phyloP scores from a whole-genome alignment of 64 coral and sea anemone species.

The Dendronephthya gigantea region DNA sequence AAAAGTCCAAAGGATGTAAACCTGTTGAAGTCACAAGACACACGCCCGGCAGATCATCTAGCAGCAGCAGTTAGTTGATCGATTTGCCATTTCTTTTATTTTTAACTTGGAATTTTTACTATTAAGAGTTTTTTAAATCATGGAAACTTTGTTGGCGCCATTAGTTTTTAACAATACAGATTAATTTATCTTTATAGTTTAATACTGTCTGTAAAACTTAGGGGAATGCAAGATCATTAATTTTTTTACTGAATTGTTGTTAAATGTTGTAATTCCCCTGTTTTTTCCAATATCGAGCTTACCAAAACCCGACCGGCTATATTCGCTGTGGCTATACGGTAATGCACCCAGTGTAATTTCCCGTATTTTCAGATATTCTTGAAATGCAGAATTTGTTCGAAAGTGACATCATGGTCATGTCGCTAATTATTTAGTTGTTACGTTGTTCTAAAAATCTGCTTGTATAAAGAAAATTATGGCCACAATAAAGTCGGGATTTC shows the following conservation, averaged over 20 bases:
- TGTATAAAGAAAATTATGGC: not conserved
- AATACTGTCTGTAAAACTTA: too few species aligned
- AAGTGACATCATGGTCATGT: not conserved
- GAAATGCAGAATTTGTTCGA: not conserved
- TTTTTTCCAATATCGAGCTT: too few species aligned
- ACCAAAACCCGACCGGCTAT: too few species aligned
- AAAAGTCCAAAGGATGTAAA: constrained; percentile 73
- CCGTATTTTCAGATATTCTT: not conserved
- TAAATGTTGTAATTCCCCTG: too few species aligned
- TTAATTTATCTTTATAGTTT: too few species aligned
- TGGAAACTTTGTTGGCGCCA: too few species aligned
- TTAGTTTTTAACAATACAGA: too few species aligned
- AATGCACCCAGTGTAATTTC: not conserved
- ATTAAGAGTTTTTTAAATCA: too few species aligned
- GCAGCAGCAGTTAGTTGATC: not conserved
- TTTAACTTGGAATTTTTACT: too few species aligned
- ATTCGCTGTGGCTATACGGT: not conserved
- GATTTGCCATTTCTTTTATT: not conserved
- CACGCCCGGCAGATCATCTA: not conserved
- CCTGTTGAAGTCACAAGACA: constrained; percentile 58
- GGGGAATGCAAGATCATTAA: too few species aligned
- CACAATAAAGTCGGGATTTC: not conserved
- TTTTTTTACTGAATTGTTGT: too few species aligned
- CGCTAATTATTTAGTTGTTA: not conserved
- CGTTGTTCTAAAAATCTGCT: not conserved